A percentile compares a stretch with the other conserved stretches of the same genome.
phyloP scores from a whole-genome alignment of 2,888 invertebrate species.

The Agrotis clavis region DNA sequence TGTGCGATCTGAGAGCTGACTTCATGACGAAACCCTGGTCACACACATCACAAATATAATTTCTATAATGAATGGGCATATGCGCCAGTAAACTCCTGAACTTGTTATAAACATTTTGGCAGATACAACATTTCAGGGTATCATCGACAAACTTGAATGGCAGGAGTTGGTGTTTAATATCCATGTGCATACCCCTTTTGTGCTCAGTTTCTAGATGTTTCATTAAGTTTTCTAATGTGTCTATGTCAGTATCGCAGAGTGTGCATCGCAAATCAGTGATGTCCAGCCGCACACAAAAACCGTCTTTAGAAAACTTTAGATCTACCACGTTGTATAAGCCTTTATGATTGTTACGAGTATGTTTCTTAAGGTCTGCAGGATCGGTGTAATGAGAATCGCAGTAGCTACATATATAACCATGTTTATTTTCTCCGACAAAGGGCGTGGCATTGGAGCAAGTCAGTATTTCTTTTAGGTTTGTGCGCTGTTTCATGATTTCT shows the following conservation, averaged over 20 bases:
- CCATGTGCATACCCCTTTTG: constrained; percentile 29
- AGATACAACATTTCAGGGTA: constrained; percentile 72
- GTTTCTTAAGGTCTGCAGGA: constrained; percentile 70
- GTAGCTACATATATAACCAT: constrained; percentile 71
- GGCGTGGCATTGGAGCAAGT: constrained; percentile 72
- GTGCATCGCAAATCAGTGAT: constrained; percentile 38
- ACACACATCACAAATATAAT: constrained; percentile 76
- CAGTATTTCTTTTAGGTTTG: constrained; percentile 43
- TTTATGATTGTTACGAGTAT: constrained; percentile 65
- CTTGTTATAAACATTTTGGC: constrained; percentile 69
- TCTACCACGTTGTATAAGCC: constrained; percentile 10
- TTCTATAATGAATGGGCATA: constrained; percentile 78
- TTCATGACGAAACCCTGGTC: constrained; percentile 55
- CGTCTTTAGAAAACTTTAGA: not conserved
- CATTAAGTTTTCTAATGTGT: constrained; percentile 38
- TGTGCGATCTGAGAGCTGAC: constrained; percentile 10
- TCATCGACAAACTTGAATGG: constrained; percentile 77
- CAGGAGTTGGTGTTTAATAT: constrained; percentile 73
- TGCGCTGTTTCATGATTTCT: constrained; percentile 31
- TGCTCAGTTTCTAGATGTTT: constrained; percentile 53
- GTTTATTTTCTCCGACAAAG: constrained; percentile 63
- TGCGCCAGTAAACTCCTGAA: constrained; percentile 76
- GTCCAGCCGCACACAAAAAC: constrained; percentile 25
- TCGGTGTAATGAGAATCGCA: constrained; percentile 65
- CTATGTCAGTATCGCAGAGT: constrained; percentile 25